Evolutionary conservation across 2,888 invertebrate genomes (phyloP).

Genomic region (Phania funesta): DNA sequence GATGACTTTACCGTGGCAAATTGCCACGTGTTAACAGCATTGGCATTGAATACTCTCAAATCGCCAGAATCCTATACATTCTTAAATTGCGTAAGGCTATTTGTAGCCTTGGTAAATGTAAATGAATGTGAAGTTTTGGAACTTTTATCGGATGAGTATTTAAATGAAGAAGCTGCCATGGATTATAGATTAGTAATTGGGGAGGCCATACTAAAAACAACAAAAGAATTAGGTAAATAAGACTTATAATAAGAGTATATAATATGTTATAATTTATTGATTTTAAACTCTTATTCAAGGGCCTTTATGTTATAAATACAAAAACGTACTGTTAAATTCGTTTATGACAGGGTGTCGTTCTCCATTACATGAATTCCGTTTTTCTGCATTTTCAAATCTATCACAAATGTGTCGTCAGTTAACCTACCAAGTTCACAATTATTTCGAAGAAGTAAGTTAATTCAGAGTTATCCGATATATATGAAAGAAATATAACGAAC

Average conservation of each 20-base stretch:
- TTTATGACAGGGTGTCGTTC: constrained; percentile 77
- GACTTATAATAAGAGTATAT: neutral
- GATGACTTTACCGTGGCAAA: constrained; percentile 74
- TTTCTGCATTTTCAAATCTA: constrained; percentile 78
- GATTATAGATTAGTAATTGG: constrained; percentile 79
- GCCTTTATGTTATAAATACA: constrained; percentile 77
- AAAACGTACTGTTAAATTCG: constrained; percentile 75
- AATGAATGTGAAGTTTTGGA: constrained; percentile 78
- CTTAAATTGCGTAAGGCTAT: constrained; percentile 78
- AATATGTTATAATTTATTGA: neutral
- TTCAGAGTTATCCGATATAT: neutral
- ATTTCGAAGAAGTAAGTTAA: constrained; percentile 77
- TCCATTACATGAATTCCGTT: constrained; percentile 76
- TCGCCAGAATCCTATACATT: constrained; percentile 79
- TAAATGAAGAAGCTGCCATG: constrained; percentile 72
- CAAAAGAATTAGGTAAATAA: constrained; percentile 75
- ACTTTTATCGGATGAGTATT: constrained; percentile 77
- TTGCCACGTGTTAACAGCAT: constrained; percentile 75
- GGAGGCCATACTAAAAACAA: constrained; percentile 78
- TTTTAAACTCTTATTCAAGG: constrained; percentile 70
- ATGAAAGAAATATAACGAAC: too few species aligned
- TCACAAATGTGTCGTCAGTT: constrained; percentile 77
- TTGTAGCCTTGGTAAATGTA: constrained; percentile 74
- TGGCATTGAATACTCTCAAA: constrained; percentile 76
- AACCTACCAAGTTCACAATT: constrained; percentile 78